These are phyloP conservation scores for Champsocephalus esox DNA, from an alignment of 2,797 vertebrate genomes.

Conservation along the genomic window DNA sequence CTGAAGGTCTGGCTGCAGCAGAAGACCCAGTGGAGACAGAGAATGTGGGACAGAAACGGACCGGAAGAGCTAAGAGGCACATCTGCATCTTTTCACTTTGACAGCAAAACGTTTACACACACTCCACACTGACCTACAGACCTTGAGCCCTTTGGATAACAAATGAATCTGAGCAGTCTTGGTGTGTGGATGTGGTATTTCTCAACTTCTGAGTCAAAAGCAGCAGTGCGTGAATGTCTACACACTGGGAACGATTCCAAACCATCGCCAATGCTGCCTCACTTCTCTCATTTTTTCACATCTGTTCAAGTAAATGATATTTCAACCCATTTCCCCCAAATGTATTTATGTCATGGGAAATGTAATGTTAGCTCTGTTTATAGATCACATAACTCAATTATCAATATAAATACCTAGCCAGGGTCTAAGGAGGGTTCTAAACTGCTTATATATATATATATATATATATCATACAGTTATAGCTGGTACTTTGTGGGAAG, in stretches of 20 bases:
- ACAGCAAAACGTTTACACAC: conserved; percentile 36
- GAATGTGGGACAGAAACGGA: conserved; percentile 26
- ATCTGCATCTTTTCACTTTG: conserved; percentile 53
- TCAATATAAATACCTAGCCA: conserved; percentile 53
- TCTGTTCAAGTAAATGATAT: conserved; percentile 55
- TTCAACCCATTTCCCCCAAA: conserved; percentile 37
- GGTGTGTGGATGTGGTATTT: conserved; percentile 47
- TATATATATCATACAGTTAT: conserved; percentile 34
- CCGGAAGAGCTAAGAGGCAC: conserved; percentile 19
- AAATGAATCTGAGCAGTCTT: conserved; percentile 34
- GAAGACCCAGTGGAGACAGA: conserved; percentile 24
- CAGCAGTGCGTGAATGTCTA: conserved; percentile 14
- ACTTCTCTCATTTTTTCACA: conserved; percentile 33
- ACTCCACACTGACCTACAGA: conserved; percentile 32
- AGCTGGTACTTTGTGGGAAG: conserved; percentile 40
- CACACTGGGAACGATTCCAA: conserved; percentile 50
- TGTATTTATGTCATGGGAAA: conserved; percentile 56
- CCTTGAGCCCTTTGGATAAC: conserved; percentile 39
- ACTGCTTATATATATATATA: conserved; percentile 42
- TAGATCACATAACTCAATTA: conserved; percentile 55
- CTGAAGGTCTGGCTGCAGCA: conserved; percentile 55
- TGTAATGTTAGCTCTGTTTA: conserved; percentile 51
- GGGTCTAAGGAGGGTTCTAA: conserved; percentile 31
- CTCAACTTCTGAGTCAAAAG: conserved; percentile 40
- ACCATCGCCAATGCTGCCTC: conserved; percentile 16